These are phyloP conservation scores for Holcopasites calliopsidis DNA, from an alignment of 1,140 invertebrate species.

Conservation along the genomic window DNA sequence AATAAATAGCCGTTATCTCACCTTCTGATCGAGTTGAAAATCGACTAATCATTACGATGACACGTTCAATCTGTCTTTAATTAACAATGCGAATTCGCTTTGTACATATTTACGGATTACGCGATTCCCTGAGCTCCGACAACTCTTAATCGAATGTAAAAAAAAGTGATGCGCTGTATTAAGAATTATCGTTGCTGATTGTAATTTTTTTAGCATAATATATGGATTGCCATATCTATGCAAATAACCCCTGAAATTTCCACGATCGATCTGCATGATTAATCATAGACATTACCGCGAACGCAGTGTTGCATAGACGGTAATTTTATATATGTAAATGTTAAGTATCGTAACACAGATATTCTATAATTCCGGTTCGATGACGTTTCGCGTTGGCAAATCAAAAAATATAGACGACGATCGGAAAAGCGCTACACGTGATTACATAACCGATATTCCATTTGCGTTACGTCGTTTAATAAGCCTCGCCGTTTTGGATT, in stretches of 20 bases:
- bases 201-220: neutral
- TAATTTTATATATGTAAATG: too few relatives aligned
- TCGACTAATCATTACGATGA: slow-evolving; percentile 17
- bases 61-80: slow-evolving; percentile 4
- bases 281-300: too few relatives aligned
- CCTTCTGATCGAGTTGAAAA: slow-evolving; percentile 25
- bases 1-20: slow-evolving; percentile 7
- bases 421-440: slow-evolving; percentile 13
- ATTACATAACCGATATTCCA: slow-evolving; percentile 51
- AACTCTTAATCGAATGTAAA: neutral
- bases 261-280: too few relatives aligned
- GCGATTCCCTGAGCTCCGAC: neutral
- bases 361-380: neutral
- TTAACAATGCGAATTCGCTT: neutral
- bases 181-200: neutral
- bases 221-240: neutral
- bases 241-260: neutral
- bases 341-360: too few relatives aligned
- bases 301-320: too few relatives aligned
- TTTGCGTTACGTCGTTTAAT: slow-evolving; percentile 21
- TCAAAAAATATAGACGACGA: slow-evolving; percentile 11
- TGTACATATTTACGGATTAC: slow-evolving; percentile 2
- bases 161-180: too few relatives aligned
- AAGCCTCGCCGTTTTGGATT: neutral
- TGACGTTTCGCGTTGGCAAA: neutral